Evolutionary conservation across 2,888 invertebrate species (phyloP).

Genomic region (Tupiocoris notatus): DNA sequence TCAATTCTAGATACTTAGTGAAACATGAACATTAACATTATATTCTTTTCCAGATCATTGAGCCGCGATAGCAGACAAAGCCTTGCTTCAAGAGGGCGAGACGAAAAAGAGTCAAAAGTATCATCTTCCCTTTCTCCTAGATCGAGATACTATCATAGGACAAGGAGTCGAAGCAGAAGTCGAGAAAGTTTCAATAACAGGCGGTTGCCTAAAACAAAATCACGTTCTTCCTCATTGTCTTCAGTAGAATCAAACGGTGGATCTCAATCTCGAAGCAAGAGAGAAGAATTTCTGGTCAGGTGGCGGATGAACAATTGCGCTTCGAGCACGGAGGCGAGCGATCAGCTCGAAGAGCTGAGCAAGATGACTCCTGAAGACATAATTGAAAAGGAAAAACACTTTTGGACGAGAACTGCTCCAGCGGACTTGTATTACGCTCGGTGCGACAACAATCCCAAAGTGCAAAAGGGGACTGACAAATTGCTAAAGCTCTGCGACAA

Average conservation of each 20-base stretch:
- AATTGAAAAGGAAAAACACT: conserved; percentile 56
- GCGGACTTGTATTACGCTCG: conserved; percentile 78
- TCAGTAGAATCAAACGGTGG: background rate
- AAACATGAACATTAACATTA: too few species aligned
- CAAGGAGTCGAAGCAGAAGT: background rate
- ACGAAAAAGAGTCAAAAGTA: background rate
- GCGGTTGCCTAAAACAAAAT: background rate
- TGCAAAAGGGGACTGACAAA: conserved; percentile 69
- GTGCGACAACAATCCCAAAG: conserved; percentile 56
- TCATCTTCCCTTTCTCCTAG: background rate
- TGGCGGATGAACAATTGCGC: conserved; percentile 44
- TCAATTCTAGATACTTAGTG: too few species aligned
- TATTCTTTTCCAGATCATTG: background rate
- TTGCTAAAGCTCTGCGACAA: conserved; percentile 69
- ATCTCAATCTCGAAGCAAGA: conserved; percentile 7
- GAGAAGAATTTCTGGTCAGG: conserved; percentile 21
- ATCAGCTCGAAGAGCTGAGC: conserved; percentile 58
- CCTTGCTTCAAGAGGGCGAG: background rate
- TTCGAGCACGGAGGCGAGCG: conserved; percentile 44
- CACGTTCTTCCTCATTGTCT: background rate
- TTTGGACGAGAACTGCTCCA: conserved; percentile 87
- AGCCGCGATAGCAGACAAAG: background rate
- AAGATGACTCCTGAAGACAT: conserved; percentile 57
- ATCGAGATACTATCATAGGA: background rate
- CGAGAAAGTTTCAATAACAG: background rate